These are phyloP conservation scores for Slavum lentiscoides DNA, from an alignment of 2,888 invertebrate species.

Conservation along the genomic window DNA sequence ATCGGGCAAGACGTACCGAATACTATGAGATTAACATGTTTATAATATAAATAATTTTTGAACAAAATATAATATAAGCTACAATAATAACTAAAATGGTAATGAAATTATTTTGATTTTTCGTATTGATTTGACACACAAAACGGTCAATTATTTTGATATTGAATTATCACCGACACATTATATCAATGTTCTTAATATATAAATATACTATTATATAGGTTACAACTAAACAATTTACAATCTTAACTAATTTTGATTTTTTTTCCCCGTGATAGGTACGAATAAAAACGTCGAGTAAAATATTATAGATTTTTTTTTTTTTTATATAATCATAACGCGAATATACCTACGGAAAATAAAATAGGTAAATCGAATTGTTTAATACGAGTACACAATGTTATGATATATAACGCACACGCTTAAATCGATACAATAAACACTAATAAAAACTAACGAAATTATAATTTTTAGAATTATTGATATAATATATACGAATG, in stretches of 20 bases:
- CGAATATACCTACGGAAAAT: background rate
- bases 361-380: too few species aligned
- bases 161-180: slow-evolving; percentile 38
- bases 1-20: background rate
- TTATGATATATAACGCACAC: background rate
- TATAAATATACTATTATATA: background rate
- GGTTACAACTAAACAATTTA: slow-evolving; percentile 21
- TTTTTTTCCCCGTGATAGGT: background rate
- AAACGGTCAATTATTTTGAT: slow-evolving; percentile 36
- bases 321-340: background rate
- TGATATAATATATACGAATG: too few species aligned
- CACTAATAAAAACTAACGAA: too few species aligned
- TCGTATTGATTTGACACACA: slow-evolving; percentile 6
- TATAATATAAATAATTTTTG: slow-evolving; percentile 17
- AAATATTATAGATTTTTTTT: slow-evolving; percentile 7
- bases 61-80: slow-evolving; percentile 19
- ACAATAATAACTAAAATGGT: slow-evolving; percentile 36
- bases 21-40: slow-evolving; percentile 2
- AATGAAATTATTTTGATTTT: slow-evolving; percentile 41
- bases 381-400: background rate
- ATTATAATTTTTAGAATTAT: too few species aligned
- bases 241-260: slow-evolving; percentile 39
- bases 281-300: background rate
- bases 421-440: too few species aligned
- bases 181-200: slow-evolving; percentile 18